Conservation (phyloP, 2,888 invertebrate species). For the Cerastis leucographa region DNA sequence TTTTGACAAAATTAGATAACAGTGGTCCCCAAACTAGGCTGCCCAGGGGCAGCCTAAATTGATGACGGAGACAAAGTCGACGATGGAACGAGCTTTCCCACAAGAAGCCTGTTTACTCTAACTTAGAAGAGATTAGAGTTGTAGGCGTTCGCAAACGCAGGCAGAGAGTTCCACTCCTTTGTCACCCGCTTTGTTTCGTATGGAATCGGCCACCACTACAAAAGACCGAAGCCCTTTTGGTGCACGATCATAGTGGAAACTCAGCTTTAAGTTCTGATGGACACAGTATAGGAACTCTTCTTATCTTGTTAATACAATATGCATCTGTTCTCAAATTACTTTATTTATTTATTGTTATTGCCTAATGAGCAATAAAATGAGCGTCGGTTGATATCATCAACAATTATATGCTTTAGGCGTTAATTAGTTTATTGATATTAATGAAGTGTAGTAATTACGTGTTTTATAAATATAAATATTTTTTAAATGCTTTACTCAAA, state of each 20-base stretch:
- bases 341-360: background rate
- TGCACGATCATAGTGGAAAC: background rate
- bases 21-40: no score
- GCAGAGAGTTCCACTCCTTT: no score
- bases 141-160: no score
- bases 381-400: conserved; percentile 3
- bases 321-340: background rate
- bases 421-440: conserved; percentile 9
- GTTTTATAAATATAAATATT: no score
- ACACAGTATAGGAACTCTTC: conserved; percentile 4
- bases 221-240: background rate
- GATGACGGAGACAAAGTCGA: no score
- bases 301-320: conserved; percentile 7
- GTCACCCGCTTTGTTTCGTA: background rate
- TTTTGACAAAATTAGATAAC: no score
- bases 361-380: background rate
- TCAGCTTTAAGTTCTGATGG: background rate
- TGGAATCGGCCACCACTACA: background rate
- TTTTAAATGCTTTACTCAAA: no score
- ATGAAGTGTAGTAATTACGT: background rate
- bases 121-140: no score
- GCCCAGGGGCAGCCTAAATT: no score
- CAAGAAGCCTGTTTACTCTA: no score
- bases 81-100: no score
- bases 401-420: background rate